phyloP scores from a whole-genome alignment of 2,797 vertebrate species.

The Melanotaenia maccullochi region DNA sequence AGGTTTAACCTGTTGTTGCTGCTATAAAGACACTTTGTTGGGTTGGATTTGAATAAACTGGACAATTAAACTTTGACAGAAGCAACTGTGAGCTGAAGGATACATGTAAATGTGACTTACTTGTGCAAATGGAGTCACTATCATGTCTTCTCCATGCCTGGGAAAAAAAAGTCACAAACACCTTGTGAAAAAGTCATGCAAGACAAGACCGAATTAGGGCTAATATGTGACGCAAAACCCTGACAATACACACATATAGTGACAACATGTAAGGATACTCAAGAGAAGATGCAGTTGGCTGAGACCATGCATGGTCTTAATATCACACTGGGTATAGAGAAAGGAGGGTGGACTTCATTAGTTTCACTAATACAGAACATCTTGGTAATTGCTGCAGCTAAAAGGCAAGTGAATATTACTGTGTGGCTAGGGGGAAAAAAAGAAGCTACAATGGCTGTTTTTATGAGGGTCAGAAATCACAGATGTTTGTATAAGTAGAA shows the following conservation, averaged over 20 bases:
- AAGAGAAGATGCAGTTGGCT: conserved; percentile 12
- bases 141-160: conserved; percentile 97
- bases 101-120: conserved; percentile 71
- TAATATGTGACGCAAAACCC: background rate
- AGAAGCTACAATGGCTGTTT: background rate
- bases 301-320: conserved; percentile 10
- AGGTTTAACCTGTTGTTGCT: background rate
- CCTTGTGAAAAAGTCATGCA: conserved; percentile 20
- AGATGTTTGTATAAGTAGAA: conserved; percentile 29
- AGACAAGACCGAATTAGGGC: background rate
- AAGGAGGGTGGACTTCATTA: conserved; percentile 24
- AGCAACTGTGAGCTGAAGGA: background rate
- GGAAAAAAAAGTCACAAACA: conserved; percentile 37
- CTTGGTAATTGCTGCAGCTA: background rate
- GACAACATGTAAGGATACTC: conserved; percentile 28
- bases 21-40: background rate
- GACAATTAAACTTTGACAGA: background rate
- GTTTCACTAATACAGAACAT: conserved; percentile 33
- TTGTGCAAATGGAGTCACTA: conserved; percentile 96
- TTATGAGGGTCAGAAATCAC: conserved; percentile 13
- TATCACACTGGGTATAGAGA: conserved; percentile 17
- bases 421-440: background rate
- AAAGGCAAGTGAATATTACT: background rate
- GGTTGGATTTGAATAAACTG: background rate
- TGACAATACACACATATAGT: conserved; percentile 22